Base-by-base conservation (phyloP, 2,113 vertebrate genomes). In the Phalacrocorax carbo region DNA sequence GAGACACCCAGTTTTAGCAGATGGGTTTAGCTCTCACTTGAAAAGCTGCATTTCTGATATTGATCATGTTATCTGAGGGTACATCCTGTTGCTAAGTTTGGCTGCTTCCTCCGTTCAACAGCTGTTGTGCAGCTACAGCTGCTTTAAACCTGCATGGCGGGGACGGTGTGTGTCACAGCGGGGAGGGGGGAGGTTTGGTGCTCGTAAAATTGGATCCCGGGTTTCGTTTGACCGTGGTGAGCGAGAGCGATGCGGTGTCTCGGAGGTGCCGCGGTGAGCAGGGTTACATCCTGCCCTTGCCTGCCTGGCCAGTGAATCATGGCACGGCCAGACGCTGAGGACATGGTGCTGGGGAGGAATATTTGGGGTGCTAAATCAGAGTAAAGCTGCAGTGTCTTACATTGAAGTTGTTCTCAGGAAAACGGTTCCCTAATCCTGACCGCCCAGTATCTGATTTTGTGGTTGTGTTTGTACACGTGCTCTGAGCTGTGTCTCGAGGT, bases 11-110 rank as follows among this genome's bases (percentile, higher is more conserved):
- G 51, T 26, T 57, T 23, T 15, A 44, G 71, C 95, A 91, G 90
- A 30, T 64, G 93, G 72, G 52, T 83, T 94, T 23, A 6, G 83
- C 73, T 71, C 19, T 8, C 77, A 5, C 82, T 89, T 16, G 76
- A 62, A 7, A 21, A 77, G 85, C 85, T 70, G 88, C 73, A 8
- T 58, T 57, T 68, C 90, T 90, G 94, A 97, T 97, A 97, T 97
- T 30, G 82, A 97, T 97, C 95, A 93, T 9, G 14, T 94, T 97
- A 96, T 97, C 97, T 82, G 83, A 77, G 94, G 97, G 94, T 88
- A 58, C 95, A 97, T 97, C 97, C 97, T 97, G 97, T 94, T 90
- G 93, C 96, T 97, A 95, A 92, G 30, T 95, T 93, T 8, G 76
- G 92, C 96, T 52, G 72, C 34, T 97, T 96, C 96, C 93, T 97